Base-by-base conservation (phyloP, 2,113 vertebrate genomes). In the Heterocephalus glaber region DNA sequence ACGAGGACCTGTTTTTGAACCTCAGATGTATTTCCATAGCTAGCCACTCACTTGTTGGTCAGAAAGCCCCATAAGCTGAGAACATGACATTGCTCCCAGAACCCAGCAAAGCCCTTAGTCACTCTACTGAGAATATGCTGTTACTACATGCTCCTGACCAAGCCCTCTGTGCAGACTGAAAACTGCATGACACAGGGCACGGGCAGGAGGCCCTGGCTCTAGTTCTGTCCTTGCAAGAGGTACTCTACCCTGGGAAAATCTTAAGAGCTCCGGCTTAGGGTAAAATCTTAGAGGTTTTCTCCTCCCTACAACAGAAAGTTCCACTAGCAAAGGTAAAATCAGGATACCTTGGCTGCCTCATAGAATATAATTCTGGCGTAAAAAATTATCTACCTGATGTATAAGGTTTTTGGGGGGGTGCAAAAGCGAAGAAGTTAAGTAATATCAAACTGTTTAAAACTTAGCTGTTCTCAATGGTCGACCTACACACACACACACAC, bases 401-500 rank as follows among this genome's bases (percentile, higher is more conserved):
- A 70, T 13, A 66, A 47, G 9, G 44, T 65, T 79, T 60, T 0
- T 6, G 14, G 65, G 35, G 38, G n/a, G n/a, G n/a, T 10, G 1
- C 58, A 72, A 82, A 83, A 86, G n/a, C 20, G 92, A 91, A 72
- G 74, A 47, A 95, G 38, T 47, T 60, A 74, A 61, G n/a, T n/a
- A 70, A 89, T n/a, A 91, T 4, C 24, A 81, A 79, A 89, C 5
- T 61, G 33, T 63, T 49, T 63, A 65, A 74, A 80, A 56, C 63
- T 61, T 28, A 88, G 56, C 65, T 85, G 83, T 65, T 76, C 70
- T 76, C 49, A 85, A 61, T 47, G 68, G 47, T 44, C 2, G 6
- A 49, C 22, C 28, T 17, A 74, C 19, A 76, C 72, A 49, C 24
- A 16, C 38, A 56, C 54, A 74, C 19, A 66, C 70, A 49, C 22